These are phyloP conservation scores for Pristis pectinata DNA, from an alignment of 2,797 vertebrate species.

Conservation along the genomic window DNA sequence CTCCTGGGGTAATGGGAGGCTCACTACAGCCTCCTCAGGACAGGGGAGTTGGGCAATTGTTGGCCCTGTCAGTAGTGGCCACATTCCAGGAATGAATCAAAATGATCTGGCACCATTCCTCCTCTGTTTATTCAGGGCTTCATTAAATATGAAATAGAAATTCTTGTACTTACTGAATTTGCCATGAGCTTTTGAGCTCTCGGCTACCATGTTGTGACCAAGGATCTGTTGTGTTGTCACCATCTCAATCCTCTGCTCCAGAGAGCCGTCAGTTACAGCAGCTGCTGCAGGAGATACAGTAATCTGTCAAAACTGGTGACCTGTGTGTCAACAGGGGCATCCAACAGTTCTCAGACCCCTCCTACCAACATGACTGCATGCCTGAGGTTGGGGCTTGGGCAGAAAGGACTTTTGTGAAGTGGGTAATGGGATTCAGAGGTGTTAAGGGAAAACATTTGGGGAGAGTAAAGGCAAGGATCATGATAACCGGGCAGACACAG, in stretches of 20 bases:
- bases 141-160: neutral
- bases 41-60: too few relatives aligned
- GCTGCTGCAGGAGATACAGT: slow-evolving; percentile 49
- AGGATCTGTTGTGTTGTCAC: slow-evolving; percentile 76
- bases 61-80: too few relatives aligned
- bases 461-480: too few relatives aligned
- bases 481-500: too few relatives aligned
- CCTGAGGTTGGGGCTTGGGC: neutral
- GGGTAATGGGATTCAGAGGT: too few relatives aligned
- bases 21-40: neutral
- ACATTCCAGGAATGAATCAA: neutral
- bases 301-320: slow-evolving; percentile 4
- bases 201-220: slow-evolving; percentile 69
- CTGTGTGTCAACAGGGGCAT: neutral
- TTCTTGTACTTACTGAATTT: slow-evolving; percentile 77
- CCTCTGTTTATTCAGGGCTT: too few relatives aligned
- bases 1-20: neutral
- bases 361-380: neutral
- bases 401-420: neutral
- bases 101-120: neutral
- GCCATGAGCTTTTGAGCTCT: slow-evolving; percentile 79
- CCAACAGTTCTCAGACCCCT: too few relatives aligned
- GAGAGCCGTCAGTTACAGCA: slow-evolving; percentile 49
- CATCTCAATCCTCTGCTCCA: slow-evolving; percentile 67
- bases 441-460: too few relatives aligned